Evolutionary conservation across 2,888 invertebrate species (phyloP), one percentile per base, ranked within the genome.

Genomic region (Carcina quercana): DNA sequence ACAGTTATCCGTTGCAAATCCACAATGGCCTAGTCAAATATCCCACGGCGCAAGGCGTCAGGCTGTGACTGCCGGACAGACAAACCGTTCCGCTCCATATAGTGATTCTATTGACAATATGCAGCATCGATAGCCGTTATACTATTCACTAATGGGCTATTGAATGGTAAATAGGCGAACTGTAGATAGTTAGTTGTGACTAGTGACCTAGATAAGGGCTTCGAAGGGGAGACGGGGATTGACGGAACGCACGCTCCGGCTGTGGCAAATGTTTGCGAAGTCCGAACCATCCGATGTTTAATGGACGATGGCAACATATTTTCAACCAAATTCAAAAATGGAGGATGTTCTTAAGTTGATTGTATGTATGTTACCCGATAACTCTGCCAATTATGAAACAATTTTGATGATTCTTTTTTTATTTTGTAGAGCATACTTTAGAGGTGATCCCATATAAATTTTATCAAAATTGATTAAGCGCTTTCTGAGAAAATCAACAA

Each of bases 51-150:
- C 14, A 35, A n/a, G 38, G 45, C 46, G 47, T 45, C 40, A 43
- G 34, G 44, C 50, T 48, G 40, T 42, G 49, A 50, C 51, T 42
- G 35, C 40, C 46, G 14, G 19, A 35, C 36, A 13, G 32, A 36
- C 17, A 6, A 25, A 32, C 32, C 45, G 69, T 72, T 64, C 56
- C 62, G 71, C 55, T 61, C 67, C 64, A 71, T 53, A 67, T 58
- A 55, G 24, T 29, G 22, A 25, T 32, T 38, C 44, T 30, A 36
- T 28, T 14, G 40, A 26, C 42, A 44, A 53, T 53, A 30, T 43
- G 45, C 43, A 41, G 40, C 51, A 59, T 62, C 50, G 56, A 58
- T 51, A 35, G 42, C 68, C 59, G 67, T 65, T 66, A 65, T 50
- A 42, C 28, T 34, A 27, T 27, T 26, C n/a, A 20, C 10, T 20